Evolutionary conservation across 2,888 invertebrate genomes (phyloP).

Genomic region (Torymus tubicola): DNA sequence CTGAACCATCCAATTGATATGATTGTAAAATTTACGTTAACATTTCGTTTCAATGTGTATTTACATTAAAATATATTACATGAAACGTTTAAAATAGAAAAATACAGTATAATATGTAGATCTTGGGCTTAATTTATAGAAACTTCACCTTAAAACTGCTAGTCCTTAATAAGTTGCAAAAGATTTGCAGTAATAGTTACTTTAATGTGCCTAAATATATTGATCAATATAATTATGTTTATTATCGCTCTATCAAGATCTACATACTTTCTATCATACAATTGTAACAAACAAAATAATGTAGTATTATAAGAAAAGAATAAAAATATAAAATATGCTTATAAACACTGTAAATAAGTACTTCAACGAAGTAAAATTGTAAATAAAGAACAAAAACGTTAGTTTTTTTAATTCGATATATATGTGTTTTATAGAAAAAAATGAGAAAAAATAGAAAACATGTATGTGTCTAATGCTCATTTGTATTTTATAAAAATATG

Average conservation of each 20-base stretch:
- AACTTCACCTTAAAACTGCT: slow-evolving; percentile 34
- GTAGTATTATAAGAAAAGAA: no score
- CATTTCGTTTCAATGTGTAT: no score
- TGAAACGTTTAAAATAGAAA: not conserved
- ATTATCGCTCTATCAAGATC: slow-evolving; percentile 26
- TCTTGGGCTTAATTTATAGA: slow-evolving; percentile 14
- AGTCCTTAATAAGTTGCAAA: slow-evolving; percentile 33
- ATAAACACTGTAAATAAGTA: slow-evolving; percentile 50
- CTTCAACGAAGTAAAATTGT: slow-evolving; percentile 35
- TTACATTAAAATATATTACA: not conserved
- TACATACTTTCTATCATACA: slow-evolving; percentile 14
- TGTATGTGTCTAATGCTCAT: slow-evolving; percentile 51
- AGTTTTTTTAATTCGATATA: slow-evolving; percentile 22
- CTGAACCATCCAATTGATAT: no score
- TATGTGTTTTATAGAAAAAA: slow-evolving; percentile 4
- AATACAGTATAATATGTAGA: slow-evolving; percentile 41
- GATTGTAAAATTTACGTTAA: no score
- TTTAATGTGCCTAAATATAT: slow-evolving; percentile 15
- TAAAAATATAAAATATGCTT: no score
- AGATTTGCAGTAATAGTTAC: not conserved
- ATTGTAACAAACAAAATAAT: no score
- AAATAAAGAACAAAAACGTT: slow-evolving; percentile 33
- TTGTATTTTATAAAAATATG: slow-evolving; percentile 41
- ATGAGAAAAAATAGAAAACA: slow-evolving; percentile 6
- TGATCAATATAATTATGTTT: slow-evolving; percentile 14